phyloP scores from a whole-genome alignment of 2,113 vertebrate genomes.

The Pteruthius melanotis region DNA sequence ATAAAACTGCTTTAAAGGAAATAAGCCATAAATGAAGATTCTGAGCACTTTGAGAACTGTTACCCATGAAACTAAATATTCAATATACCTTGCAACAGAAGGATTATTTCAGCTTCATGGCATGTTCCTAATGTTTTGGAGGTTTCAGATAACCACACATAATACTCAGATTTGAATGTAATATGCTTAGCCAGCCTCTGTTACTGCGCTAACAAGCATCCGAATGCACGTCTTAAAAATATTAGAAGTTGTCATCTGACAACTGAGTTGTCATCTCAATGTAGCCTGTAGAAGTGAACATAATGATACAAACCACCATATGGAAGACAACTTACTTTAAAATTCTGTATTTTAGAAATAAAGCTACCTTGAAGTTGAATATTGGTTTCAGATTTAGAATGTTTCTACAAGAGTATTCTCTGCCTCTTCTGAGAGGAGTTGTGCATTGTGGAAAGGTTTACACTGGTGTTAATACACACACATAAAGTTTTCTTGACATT shows the following conservation, averaged over 20 bases:
- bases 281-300: background rate
- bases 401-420: background rate
- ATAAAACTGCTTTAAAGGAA: background rate
- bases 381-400: background rate
- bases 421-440: background rate
- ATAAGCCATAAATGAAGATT: background rate
- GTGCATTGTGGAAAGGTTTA: background rate
- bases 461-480: background rate
- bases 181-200: background rate
- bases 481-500: rapidly evolving
- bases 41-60: background rate
- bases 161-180: background rate
- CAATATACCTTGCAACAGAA: background rate
- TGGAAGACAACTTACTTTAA: background rate
- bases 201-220: background rate
- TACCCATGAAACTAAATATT: background rate
- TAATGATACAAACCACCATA: background rate
- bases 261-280: background rate
- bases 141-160: background rate
- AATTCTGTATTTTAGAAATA: background rate
- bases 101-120: background rate
- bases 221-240: background rate
- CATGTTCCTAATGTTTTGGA: background rate
- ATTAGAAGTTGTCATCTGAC: background rate
- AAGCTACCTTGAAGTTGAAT: background rate